Conservation (phyloP, 1,140 invertebrate genomes). For the Drosophila lacertosa region DNA sequence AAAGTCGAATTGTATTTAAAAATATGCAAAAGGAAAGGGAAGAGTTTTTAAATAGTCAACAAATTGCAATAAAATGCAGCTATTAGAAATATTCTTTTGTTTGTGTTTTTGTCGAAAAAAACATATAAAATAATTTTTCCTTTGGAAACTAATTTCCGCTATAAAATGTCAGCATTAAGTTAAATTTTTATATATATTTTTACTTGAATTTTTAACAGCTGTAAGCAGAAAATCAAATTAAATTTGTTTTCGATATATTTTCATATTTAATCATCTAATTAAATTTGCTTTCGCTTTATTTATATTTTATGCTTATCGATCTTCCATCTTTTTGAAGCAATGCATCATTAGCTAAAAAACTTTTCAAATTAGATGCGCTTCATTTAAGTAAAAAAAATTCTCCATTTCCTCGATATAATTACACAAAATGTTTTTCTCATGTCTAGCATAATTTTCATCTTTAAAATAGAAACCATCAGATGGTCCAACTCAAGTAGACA, state of each 20-base stretch:
- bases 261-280: too few species aligned
- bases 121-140: too few species aligned
- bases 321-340: constrained; percentile 18
- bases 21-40: background rate
- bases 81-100: background rate
- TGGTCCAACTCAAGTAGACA: constrained; percentile 20
- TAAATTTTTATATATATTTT: too few species aligned
- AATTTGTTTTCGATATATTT: too few species aligned
- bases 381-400: constrained; percentile 8
- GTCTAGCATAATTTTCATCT: background rate
- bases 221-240: background rate
- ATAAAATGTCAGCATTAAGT: too few species aligned
- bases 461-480: constrained; percentile 6
- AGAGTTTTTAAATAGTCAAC: background rate
- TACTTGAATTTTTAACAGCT: background rate
- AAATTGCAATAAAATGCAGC: background rate
- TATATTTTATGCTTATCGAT: background rate
- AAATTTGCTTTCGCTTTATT: background rate
- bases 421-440: constrained; percentile 7
- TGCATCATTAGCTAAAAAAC: constrained; percentile 50
- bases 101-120: too few species aligned
- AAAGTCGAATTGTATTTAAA: constrained; percentile 3
- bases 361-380: constrained; percentile 65
- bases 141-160: too few species aligned
- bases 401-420: constrained; percentile 14